A percentile compares a stretch with the other conserved stretches of the same genome.
Conservation (phyloP, 1,140 invertebrate genomes). For the Eubasilissa regina region DNA sequence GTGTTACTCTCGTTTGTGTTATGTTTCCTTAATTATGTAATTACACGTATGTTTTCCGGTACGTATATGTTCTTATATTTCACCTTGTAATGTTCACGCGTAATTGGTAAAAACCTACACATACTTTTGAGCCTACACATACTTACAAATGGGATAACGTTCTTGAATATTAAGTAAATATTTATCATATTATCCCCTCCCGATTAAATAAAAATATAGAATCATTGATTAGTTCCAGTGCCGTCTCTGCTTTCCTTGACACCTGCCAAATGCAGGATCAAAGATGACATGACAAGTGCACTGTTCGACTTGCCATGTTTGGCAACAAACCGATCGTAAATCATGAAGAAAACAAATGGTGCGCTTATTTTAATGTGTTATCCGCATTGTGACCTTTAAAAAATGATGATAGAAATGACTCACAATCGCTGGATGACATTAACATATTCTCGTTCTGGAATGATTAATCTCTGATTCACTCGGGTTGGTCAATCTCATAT, state of each 20-base stretch:
- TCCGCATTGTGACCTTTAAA: constrained; percentile 47
- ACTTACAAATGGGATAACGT: constrained; percentile 42
- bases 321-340: constrained; percentile 50
- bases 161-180: constrained; percentile 48
- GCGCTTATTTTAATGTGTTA: constrained; percentile 28
- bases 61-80: not conserved
- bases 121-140: constrained; percentile 45
- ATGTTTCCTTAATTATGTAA: constrained; percentile 49
- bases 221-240: not conserved
- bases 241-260: constrained; percentile 21
- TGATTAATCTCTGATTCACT: constrained; percentile 52
- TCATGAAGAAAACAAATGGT: constrained; percentile 44
- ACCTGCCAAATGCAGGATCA: constrained; percentile 44
- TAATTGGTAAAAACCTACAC: constrained; percentile 16
- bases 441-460: constrained; percentile 40
- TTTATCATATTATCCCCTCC: constrained; percentile 17
- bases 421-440: constrained; percentile 39
- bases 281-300: constrained; percentile 42
- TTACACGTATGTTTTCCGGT: constrained; percentile 41
- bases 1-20: constrained; percentile 43
- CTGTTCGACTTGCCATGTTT: constrained; percentile 52
- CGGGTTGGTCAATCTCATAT: constrained; percentile 45
- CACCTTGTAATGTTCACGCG: constrained; percentile 19
- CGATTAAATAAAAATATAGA: constrained; percentile 9
- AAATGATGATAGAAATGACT: constrained; percentile 46